These are phyloP conservation scores for Gymnothorax javanicus DNA, from an alignment of 2,797 vertebrate genomes.

Conservation along the genomic window DNA sequence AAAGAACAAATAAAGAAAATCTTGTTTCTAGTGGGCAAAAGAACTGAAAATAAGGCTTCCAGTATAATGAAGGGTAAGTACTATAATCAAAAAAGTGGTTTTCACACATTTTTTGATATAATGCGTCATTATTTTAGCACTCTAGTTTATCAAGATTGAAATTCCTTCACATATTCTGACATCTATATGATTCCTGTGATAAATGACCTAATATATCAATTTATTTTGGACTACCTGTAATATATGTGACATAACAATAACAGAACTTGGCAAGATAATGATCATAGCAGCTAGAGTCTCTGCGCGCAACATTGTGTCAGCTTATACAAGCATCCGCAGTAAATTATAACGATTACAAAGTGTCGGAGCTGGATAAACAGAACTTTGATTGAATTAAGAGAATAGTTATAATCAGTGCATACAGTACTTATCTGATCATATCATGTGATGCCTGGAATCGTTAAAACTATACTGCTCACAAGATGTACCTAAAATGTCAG, in stretches of 20 bases:
- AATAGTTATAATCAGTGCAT: background rate
- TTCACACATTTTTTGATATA: background rate
- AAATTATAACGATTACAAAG: background rate
- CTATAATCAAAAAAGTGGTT: background rate
- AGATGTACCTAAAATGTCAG: background rate
- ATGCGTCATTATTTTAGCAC: background rate
- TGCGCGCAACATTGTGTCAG: background rate
- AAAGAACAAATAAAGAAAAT: background rate
- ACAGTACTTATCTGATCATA: background rate
- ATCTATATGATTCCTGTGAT: background rate
- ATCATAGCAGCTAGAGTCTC: background rate
- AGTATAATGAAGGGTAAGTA: background rate
- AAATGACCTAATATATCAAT: background rate
- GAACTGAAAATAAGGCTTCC: background rate
- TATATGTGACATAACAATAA: background rate
- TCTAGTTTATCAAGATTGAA: background rate
- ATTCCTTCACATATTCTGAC: background rate
- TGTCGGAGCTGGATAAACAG: background rate
- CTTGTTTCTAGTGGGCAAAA: background rate
- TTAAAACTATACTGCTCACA: background rate
- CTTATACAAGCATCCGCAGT: too few species aligned
- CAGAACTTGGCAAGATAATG: background rate
- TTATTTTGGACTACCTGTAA: background rate
- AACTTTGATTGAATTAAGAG: too few species aligned
- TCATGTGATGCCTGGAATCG: background rate